phyloP scores from a whole-genome alignment of 2,888 invertebrate species.

The Steinernema carpocapsae region DNA sequence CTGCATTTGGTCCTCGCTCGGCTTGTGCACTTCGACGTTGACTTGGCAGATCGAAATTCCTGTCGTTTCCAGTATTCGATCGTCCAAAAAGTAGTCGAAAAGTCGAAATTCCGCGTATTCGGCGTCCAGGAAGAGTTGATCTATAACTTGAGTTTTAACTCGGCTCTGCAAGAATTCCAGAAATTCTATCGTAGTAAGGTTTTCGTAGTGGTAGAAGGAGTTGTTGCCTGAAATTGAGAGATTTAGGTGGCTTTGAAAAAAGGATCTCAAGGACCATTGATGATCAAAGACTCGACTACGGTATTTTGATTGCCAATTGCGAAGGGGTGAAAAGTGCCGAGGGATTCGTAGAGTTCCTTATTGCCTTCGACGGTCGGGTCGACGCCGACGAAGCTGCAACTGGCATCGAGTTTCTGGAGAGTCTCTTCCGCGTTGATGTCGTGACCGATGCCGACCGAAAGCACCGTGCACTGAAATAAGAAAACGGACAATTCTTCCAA shows the following conservation, averaged over 20 bases:
- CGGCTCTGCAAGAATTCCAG: background rate
- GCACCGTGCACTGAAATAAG: background rate
- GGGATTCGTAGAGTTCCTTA: background rate
- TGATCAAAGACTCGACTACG: background rate
- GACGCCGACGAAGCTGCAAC: background rate
- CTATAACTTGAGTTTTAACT: background rate
- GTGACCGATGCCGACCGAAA: slow-evolving; percentile 13
- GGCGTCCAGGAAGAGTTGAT: slow-evolving; percentile 3
- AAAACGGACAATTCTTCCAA: too few relatives aligned
- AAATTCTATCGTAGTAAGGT: background rate
- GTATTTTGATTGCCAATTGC: background rate
- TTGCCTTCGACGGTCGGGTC: slow-evolving; percentile 15
- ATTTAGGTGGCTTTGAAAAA: background rate
- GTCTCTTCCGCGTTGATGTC: background rate
- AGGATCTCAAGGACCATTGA: background rate
- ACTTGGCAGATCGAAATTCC: slow-evolving; percentile 1
- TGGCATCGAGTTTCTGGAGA: background rate
- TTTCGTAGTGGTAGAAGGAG: too few relatives aligned
- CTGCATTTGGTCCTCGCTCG: background rate
- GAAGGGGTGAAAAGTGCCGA: background rate
- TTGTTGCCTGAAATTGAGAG: background rate
- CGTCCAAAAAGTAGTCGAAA: background rate
- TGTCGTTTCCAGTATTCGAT: background rate
- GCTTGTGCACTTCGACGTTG: slow-evolving; percentile 10
- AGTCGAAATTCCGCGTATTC: slow-evolving; percentile 9